Conservation (phyloP, 2,888 invertebrate species). For the Acheta domesticus region DNA sequence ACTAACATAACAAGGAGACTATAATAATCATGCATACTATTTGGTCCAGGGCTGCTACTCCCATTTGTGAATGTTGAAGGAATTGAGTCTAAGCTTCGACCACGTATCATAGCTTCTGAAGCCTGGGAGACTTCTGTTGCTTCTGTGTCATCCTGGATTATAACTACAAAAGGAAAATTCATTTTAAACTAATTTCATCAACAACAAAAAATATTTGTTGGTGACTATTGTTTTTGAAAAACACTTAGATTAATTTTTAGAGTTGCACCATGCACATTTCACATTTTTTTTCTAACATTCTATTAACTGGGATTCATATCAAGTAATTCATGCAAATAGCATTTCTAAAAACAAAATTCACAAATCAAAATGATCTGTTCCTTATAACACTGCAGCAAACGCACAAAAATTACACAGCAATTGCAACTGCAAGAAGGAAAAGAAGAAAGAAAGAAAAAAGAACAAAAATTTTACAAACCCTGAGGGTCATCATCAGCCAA, state of each 20-base stretch:
- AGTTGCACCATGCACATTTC: background rate
- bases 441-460: background rate
- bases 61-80: conserved; percentile 85
- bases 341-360: no score
- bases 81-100: conserved; percentile 85
- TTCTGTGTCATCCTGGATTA: conserved; percentile 72
- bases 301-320: no score
- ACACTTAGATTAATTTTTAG: background rate
- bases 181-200: background rate
- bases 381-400: no score
- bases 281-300: no score
- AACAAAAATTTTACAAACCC: conserved; percentile 52
- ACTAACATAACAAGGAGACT: background rate
- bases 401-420: no score
- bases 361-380: no score
- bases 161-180: conserved; percentile 54
- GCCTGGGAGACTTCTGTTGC: conserved; percentile 49
- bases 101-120: conserved; percentile 67
- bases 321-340: no score
- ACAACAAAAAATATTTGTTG: background rate
- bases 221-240: background rate
- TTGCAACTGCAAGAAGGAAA: background rate
- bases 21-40: conserved; percentile 47
- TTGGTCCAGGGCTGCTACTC: conserved; percentile 68
- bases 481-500: conserved; percentile 90